Evolutionary conservation across 1,140 invertebrate species (phyloP), one percentile per base, ranked within the genome.

Genomic region (Camponotus pennsylvanicus): DNA sequence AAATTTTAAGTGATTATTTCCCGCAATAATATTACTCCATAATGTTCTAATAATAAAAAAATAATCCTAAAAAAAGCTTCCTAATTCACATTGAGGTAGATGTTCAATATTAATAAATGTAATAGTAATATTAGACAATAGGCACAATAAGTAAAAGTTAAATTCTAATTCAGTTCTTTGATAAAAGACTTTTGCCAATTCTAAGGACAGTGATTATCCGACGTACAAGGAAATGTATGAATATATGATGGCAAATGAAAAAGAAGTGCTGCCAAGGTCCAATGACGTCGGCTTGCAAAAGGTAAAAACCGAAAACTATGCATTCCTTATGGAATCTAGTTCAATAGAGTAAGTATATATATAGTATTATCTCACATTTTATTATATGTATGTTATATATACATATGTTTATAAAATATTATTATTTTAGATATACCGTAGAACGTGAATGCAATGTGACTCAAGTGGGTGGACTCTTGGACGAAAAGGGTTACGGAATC

Each of bases 281-380:
- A 98, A 98, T 91, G 96, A 97, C 13, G 97, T 97, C 88, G 98
- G 98, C 2, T 96, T 98, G 1, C 93, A 96, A 0, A 92, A 96
- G 92, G 95, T 95, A 8, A 94, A 97, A 9, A 96, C 95, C 5
- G 95, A 95, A 66, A 96, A 97, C 67, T 98, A 97, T 93, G 98
- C 97, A 6, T 99, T 97, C 93, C 95, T 99, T 0, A 99, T 98
- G 98, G 98, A 99, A 95, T 98, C 98, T 1, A 97, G 97, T 0
- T 97, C 97, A 5, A 98, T 99, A 88, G 97, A 98, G 92, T 83
- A 83, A 9, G 27, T 37, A 69, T 15, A 27, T n/a, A 57, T n/a
- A n/a, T 57, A 57, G 8, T 76, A 40, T 40, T 40, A 40, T 9
- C n/a, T 13, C 21, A 18, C 18, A 32, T 63, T 9, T 42, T 71